These are phyloP conservation scores for Lepus oiostolus DNA, from an alignment of 2,797 vertebrate genomes.

Conservation along the genomic window DNA sequence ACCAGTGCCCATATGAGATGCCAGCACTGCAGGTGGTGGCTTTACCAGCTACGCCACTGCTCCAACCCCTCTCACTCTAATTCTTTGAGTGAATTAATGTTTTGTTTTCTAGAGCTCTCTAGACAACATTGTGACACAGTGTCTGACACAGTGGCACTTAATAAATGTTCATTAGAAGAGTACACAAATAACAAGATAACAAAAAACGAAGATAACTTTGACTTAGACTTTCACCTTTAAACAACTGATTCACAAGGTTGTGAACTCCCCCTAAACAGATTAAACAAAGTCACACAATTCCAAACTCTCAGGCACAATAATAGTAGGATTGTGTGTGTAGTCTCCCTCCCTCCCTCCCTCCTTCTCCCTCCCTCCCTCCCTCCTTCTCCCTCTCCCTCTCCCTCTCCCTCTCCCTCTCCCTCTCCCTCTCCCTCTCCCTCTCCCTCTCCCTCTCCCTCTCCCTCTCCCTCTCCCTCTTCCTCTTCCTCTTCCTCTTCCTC, in stretches of 20 bases:
- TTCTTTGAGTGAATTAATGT: neutral
- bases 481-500: too few relatives aligned
- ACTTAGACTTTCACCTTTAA: neutral
- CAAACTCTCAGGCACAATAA: neutral
- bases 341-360: too few relatives aligned
- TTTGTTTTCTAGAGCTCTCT: neutral
- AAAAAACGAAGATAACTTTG: neutral
- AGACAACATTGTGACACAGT: neutral
- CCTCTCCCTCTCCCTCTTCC: too few relatives aligned
- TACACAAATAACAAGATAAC: neutral
- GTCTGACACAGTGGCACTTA: neutral
- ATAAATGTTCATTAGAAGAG: neutral
- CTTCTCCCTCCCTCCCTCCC: too few relatives aligned
- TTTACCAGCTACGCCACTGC: too few relatives aligned
- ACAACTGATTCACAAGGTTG: neutral
- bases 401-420: neutral
- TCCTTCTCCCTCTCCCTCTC: too few relatives aligned
- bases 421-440: too few relatives aligned
- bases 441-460: too few relatives aligned
- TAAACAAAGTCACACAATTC: neutral
- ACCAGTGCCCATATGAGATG: too few relatives aligned
- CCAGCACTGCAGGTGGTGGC: too few relatives aligned
- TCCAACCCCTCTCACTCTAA: neutral
- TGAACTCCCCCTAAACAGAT: neutral
- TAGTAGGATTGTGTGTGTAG: too few relatives aligned